These are phyloP conservation scores for Deilephila porcellus DNA, from an alignment of 2,888 invertebrate genomes.

Conservation along the genomic window DNA sequence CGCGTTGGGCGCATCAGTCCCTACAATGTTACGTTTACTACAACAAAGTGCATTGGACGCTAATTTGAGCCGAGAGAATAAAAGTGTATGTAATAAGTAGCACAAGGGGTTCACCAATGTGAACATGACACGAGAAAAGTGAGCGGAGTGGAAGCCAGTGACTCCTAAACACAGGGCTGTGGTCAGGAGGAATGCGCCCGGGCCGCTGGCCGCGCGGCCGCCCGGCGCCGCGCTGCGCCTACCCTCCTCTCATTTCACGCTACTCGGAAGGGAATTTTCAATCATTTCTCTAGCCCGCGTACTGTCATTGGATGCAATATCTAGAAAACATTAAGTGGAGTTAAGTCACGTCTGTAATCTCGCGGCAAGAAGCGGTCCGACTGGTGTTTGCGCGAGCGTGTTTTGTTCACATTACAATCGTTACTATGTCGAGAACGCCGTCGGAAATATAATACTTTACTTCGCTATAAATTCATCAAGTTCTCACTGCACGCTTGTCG, in stretches of 20 bases:
- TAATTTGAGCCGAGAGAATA: background rate
- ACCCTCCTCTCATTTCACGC: conserved; percentile 71
- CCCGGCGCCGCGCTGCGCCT: conserved; percentile 45
- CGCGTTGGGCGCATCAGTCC: background rate
- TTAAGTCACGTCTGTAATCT: conserved; percentile 49
- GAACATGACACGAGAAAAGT: conserved; percentile 36
- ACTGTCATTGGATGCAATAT: conserved; percentile 68
- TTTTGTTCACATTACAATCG: conserved; percentile 21
- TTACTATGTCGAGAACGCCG: conserved; percentile 25
- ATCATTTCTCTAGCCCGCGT: conserved; percentile 69
- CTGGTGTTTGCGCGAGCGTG: conserved; percentile 40
- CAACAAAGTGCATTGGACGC: background rate
- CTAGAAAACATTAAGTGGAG: conserved; percentile 57
- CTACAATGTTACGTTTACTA: conserved; percentile 1
- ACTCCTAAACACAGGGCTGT: conserved; percentile 74
- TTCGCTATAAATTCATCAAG: conserved; percentile 19
- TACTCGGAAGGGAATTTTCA: conserved; percentile 77
- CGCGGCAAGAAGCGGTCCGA: conserved; percentile 32
- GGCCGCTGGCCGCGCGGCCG: conserved; percentile 58
- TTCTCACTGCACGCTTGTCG: background rate
- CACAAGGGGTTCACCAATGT: conserved; percentile 25
- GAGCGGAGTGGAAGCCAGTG: conserved; percentile 44
- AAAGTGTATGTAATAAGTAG: conserved; percentile 17
- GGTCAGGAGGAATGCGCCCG: conserved; percentile 74
- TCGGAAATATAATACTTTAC: conserved; percentile 18